Base-by-base conservation (phyloP, 2,797 vertebrate genomes). In the Molossus molossus region DNA sequence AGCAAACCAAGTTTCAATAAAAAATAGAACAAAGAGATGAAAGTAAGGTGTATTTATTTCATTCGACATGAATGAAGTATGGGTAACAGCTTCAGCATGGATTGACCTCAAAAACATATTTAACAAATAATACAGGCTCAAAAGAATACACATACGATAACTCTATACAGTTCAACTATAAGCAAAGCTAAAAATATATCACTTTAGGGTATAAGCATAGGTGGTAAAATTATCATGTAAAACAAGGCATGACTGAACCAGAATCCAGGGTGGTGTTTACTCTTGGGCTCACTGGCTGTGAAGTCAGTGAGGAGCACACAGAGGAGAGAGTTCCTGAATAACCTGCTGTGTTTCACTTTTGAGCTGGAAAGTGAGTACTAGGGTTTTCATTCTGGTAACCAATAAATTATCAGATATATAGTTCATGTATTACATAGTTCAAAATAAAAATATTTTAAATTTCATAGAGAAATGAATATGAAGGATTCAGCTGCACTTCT, bases 401-500 rank as follows among this genome's bases (percentile, higher is more conserved):
- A 53, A 53, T 77, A 83, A 83, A 6, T 50, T 48, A 15, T 7
- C 33, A 33, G 33, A 33, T 33, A 40, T 1, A 21, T 77, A 29
- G 48, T 53, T 80, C 85, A 79, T 64, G 3, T n/a, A 27, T 75
- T 73, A 86, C 20, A 11, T 57, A 86, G 21, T 45, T 53, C 29
- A 57, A n/a, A 79, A 53, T 5, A 45, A 37, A 57, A 29, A 3
- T 48, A 50, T 33, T 79, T 82, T 83, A 37, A 91, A 90, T 96
- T 81, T 84, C 57, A 81, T 23, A 94, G 27, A 72, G 55, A 92
- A 72, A 89, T 91, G 25, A 95, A 93, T 2, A 57, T 1, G 2
- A 79, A 87, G 62, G 37, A 94, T 40, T 83, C 62, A 64, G 40
- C 79, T 96, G 17, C 4, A 91, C 8, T 91, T 84, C 62, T 83